Evolutionary conservation across 2,113 vertebrate genomes (phyloP).

Genomic region (Ploceus nigricollis): DNA sequence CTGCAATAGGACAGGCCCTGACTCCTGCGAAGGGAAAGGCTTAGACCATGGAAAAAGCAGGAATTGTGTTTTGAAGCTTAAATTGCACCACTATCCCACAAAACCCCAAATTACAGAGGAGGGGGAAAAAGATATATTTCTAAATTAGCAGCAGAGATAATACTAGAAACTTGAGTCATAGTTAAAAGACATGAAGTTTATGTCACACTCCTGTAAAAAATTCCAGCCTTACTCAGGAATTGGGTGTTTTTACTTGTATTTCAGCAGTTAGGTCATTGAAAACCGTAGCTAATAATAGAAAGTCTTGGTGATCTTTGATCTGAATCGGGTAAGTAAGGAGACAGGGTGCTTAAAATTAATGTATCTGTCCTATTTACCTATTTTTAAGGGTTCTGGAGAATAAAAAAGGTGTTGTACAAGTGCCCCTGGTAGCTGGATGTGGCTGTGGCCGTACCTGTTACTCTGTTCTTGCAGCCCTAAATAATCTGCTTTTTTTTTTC

Average conservation of each 20-base stretch:
- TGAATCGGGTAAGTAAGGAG: neutral
- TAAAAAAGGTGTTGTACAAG: neutral
- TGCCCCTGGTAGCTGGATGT: neutral
- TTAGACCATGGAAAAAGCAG: neutral
- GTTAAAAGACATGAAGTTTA: neutral
- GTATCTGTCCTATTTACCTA: neutral
- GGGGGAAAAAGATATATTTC: neutral
- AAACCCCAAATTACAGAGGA: neutral
- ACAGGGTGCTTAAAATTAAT: neutral
- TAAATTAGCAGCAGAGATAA: neutral
- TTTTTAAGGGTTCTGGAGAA: neutral
- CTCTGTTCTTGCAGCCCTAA: neutral
- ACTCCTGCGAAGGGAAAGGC: neutral
- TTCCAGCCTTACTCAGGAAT: neutral
- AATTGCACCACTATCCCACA: neutral
- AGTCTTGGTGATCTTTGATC: neutral
- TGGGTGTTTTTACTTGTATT: neutral
- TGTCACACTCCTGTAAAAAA: neutral
- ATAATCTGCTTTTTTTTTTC: rapidly evolving
- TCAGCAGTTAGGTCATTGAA: neutral
- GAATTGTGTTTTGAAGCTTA: neutral
- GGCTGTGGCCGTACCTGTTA: rapidly evolving
- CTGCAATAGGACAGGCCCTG: neutral
- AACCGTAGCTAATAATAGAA: neutral
- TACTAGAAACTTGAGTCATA: slow-evolving; percentile 14